Percentiles rank a stretch among this genome's conserved stretches.
Evolutionary conservation across 2,888 invertebrate species (phyloP).

Genomic region (Tortricodes alternella): DNA sequence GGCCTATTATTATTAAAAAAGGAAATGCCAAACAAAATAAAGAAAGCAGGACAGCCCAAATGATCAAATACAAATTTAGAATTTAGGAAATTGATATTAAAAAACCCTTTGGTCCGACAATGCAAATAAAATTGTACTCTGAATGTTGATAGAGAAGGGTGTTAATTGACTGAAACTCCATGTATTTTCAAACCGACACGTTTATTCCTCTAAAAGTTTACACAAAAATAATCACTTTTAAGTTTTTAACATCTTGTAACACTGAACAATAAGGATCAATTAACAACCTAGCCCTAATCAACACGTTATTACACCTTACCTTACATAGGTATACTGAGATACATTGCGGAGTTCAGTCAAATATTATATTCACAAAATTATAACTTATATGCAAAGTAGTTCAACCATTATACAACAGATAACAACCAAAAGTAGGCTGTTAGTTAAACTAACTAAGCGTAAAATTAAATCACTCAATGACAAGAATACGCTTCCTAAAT

Average conservation of each 20-base stretch:
- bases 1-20: constrained; percentile 26
- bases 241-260: constrained; percentile 69
- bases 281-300: constrained; percentile 79
- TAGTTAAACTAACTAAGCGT: constrained; percentile 47
- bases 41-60: constrained; percentile 29
- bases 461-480: constrained; percentile 70
- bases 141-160: constrained; percentile 74
- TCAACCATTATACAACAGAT: constrained; percentile 44
- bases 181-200: constrained; percentile 71
- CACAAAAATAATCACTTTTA: constrained; percentile 67
- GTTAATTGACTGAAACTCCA: constrained; percentile 84
- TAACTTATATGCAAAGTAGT: constrained; percentile 44
- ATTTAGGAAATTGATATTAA: constrained; percentile 38
- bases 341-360: constrained; percentile 78
- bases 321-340: constrained; percentile 55
- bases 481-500: constrained; percentile 63
- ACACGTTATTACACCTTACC: constrained; percentile 57
- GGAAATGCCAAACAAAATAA: constrained; percentile 28
- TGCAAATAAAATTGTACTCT: constrained; percentile 28
- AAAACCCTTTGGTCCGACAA: neutral
- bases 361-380: constrained; percentile 58
- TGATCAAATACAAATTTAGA: constrained; percentile 38
- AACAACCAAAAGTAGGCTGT: constrained; percentile 51
- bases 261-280: constrained; percentile 67
- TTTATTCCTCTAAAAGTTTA: constrained; percentile 78